Base-by-base conservation (phyloP, 2,888 invertebrate species). In the Lasioglossum leucozonium region DNA sequence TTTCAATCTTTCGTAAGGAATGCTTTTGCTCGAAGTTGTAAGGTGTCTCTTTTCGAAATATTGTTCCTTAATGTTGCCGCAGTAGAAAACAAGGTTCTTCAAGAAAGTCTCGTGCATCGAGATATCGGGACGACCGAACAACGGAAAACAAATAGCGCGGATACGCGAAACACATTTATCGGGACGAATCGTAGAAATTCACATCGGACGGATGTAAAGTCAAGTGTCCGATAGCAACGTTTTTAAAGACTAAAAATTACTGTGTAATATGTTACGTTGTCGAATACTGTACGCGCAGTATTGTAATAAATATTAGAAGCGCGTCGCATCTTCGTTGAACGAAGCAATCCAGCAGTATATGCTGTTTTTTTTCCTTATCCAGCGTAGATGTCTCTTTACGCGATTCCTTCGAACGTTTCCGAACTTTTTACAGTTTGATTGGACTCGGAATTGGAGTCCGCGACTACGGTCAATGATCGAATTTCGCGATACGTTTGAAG, bases 251-350 rank as follows among this genome's bases (percentile, higher is more conserved):
- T 87, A 80, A 80, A 76, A 79, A 55, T 55, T 77, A 74, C 58
- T 67, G 30, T 8, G 18, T 73, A 83, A 93, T 34, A 34, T 93
- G 87, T 93, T 92, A 93, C 89, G 91, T 94, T 16, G 93, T 93
- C 93, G 92, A 82, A 78, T 62, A 62, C 62, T 62, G 62, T 62
- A 92, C 91, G 34, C 22, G 73, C 73, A 30, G 62, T 62, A 62
- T 62, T 30, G 62, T 37, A 67, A 67, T 67, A 34, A 67, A 67
- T 67, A 37, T 67, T 37, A 22, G 10, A n/a, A 13, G 51, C 71
- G 90, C 93, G 62, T 78, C 75, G 58, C 89, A 89, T 91, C 92
- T 93, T 93, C 92, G 91, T 92, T 91, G 85, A 91, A 91, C 90
- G 92, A 94, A 93, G 92, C 67, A 37, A 37, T 67, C 37, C 18